Conservation (phyloP, 64 coral and sea anemone genomes). For the Anthopleura sola region DNA sequence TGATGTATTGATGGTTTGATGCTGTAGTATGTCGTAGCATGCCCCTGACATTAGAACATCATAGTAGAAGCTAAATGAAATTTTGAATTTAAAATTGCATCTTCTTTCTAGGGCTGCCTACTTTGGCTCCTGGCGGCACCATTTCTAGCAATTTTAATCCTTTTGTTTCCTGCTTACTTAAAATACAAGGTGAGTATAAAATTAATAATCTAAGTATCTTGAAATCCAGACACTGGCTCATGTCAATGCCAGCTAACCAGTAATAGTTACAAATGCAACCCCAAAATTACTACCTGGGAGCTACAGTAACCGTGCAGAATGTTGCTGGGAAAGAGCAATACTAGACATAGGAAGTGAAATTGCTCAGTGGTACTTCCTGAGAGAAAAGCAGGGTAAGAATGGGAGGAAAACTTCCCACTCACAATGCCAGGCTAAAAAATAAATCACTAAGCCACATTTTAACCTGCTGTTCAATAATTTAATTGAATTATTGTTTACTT, state of each 20-base stretch:
- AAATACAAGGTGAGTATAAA: slow-evolving; percentile 78
- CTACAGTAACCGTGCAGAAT: too few relatives aligned
- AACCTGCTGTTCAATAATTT: background rate
- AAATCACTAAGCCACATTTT: too few relatives aligned
- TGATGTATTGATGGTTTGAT: too few relatives aligned
- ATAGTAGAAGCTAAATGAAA: too few relatives aligned
- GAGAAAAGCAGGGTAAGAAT: too few relatives aligned
- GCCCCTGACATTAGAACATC: background rate
- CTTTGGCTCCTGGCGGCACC: slow-evolving; percentile 83
- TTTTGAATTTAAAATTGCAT: background rate
- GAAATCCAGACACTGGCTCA: background rate
- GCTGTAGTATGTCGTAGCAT: background rate
- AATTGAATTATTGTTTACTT: background rate
- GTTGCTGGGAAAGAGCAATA: too few relatives aligned
- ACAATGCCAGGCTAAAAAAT: too few relatives aligned
- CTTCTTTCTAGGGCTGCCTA: slow-evolving; percentile 81
- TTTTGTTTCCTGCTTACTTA: slow-evolving; percentile 57
- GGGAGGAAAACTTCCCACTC: too few relatives aligned
- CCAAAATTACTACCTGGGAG: too few relatives aligned
- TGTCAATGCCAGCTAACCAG: background rate
- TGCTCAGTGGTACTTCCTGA: too few relatives aligned
- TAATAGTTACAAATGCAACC: too few relatives aligned
- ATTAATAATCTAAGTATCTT: background rate
- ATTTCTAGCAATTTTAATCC: slow-evolving; percentile 44
- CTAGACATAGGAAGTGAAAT: too few relatives aligned